phyloP scores from a whole-genome alignment of 2,888 invertebrate genomes.

The Rotaria socialis region DNA sequence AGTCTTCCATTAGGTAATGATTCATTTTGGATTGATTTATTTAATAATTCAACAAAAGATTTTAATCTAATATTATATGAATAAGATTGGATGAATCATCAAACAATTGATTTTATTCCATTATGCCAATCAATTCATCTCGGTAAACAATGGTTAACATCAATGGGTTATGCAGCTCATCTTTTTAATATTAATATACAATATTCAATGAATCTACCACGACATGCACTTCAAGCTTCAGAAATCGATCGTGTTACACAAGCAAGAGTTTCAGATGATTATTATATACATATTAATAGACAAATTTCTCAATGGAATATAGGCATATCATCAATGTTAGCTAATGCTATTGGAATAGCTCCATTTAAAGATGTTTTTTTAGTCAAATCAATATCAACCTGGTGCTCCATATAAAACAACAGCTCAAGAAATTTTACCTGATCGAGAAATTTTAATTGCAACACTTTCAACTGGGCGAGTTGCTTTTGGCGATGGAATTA shows the following conservation, averaged over 20 bases:
- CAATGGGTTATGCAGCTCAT: slow-evolving; percentile 53
- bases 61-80: slow-evolving; percentile 52
- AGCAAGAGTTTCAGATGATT: slow-evolving; percentile 48
- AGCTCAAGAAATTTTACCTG: too few species aligned
- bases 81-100: slow-evolving; percentile 55
- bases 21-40: slow-evolving; percentile 52
- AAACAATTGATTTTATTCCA: slow-evolving; percentile 51
- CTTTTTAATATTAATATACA: slow-evolving; percentile 51
- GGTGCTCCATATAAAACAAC: too few species aligned
- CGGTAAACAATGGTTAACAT: slow-evolving; percentile 51
- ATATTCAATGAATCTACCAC: slow-evolving; percentile 53
- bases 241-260: slow-evolving; percentile 52
- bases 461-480: too few species aligned
- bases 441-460: too few species aligned
- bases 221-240: slow-evolving; percentile 51
- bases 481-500: too few species aligned
- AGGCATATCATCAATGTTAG: slow-evolving; percentile 31
- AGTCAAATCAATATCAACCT: too few species aligned
- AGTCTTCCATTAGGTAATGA: slow-evolving; percentile 48
- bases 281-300: slow-evolving; percentile 39
- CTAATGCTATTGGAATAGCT: too few species aligned
- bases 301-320: slow-evolving; percentile 45
- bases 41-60: slow-evolving; percentile 48
- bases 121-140: slow-evolving; percentile 49
- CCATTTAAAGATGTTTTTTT: too few species aligned